A percentile compares a stretch with the other conserved stretches of the same genome.
Conservation (phyloP, 2,113 vertebrate species). For the Pygoscelis adeliae region DNA sequence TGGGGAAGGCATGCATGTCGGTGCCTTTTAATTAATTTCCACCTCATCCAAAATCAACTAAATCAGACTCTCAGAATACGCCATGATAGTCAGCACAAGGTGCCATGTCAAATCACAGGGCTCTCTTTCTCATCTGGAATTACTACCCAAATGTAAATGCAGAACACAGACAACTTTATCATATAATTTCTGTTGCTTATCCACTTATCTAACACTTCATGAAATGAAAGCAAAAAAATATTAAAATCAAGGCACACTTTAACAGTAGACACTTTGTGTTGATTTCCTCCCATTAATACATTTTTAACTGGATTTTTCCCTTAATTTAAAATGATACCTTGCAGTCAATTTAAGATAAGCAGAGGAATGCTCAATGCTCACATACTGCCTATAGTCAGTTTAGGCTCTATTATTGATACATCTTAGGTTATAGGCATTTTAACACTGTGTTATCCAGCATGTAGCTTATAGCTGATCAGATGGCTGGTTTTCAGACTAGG, state of each 20-base stretch:
- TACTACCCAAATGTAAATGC: not conserved
- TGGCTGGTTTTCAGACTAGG: not conserved
- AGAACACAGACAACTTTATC: conserved; percentile 2
- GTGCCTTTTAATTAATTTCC: not conserved
- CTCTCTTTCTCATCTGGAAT: not conserved
- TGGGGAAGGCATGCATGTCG: not conserved
- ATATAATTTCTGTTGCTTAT: not conserved
- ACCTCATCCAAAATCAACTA: not conserved
- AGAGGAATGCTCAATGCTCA: not conserved
- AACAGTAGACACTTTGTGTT: not conserved
- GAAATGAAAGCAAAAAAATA: not conserved
- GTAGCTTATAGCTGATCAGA: not conserved
- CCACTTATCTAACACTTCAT: not conserved
- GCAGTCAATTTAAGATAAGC: not conserved
- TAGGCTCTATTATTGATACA: not conserved
- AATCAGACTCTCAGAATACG: not conserved
- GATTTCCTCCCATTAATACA: not conserved
- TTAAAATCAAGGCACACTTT: not conserved
- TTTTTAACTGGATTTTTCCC: not conserved
- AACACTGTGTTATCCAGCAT: not conserved
- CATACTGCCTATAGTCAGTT: not conserved
- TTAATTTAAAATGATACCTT: not conserved
- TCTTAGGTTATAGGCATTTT: not conserved
- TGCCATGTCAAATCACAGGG: not conserved
- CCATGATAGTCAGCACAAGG: not conserved